These are phyloP conservation scores for Micromys minutus DNA, from an alignment of 2,113 vertebrate species.

Conservation along the genomic window DNA sequence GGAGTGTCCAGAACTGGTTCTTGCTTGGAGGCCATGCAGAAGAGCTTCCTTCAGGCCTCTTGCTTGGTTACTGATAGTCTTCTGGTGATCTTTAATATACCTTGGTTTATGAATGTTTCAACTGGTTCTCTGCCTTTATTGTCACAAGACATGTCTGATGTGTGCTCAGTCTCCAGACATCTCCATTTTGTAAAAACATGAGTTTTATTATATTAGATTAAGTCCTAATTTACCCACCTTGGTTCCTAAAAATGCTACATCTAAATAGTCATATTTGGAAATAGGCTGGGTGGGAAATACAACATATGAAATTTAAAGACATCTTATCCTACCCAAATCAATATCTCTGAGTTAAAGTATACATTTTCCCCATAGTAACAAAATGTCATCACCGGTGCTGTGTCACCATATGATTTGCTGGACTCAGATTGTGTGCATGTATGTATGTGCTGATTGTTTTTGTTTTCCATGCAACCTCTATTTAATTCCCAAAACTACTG, in stretches of 20 bases:
- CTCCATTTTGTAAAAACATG: background rate
- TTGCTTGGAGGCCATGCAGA: background rate
- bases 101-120: background rate
- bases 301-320: background rate
- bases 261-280: background rate
- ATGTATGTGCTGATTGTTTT: background rate
- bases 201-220: background rate
- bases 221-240: background rate
- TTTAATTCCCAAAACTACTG: background rate
- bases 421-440: background rate
- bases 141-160: background rate
- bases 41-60: background rate
- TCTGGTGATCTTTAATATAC: too few relatives aligned
- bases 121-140: background rate
- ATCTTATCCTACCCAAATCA: background rate
- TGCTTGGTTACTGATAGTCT: background rate
- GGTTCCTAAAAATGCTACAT: background rate
- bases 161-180: background rate
- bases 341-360: background rate
- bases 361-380: background rate
- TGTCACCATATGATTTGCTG: background rate
- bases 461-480: background rate
- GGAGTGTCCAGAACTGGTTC: background rate
- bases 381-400: background rate
- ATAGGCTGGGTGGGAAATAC: background rate